Base-by-base conservation (phyloP, 2,888 invertebrate genomes). In the Lacanobia wlatinum region DNA sequence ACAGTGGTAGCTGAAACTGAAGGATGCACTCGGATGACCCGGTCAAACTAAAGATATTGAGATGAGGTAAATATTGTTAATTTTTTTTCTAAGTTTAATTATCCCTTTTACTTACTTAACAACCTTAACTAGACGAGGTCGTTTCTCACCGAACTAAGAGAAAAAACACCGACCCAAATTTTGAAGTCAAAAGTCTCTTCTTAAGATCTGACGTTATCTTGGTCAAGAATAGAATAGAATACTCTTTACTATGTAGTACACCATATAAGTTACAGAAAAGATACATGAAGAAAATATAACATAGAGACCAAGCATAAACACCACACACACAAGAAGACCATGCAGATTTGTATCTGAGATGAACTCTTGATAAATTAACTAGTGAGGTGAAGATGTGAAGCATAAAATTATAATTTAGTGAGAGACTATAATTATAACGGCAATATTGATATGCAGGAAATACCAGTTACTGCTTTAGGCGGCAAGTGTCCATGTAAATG, bases 21-120 rank as follows among this genome's bases (percentile, higher is more conserved):
- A n/a, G 62, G 58, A 66, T 78, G 78, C 76, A 78, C 0, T 43
- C 28, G 55, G 43, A 43, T 34, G 18, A 23, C 73, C 71, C 73
- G 52, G 73, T 46, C 9, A 21, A 59, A 48, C 52, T n/a, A 58
- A 59, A 78, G 34, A 12, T 3, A 2, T 52, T 23, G 4, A 14
- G 40, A 23, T 8, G n/a, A 7, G 52, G 18, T 38, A 14, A 14
- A 58, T 58, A 0, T 14, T 58, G 38, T 50, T n/a, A n/a, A n/a
- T 50, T 28, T 50, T 50, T 50, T 50, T n/a, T 50, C 10, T 50
- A 10, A 50, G 4, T 50, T 50, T 48, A 18, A 48, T 18, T 18
- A 18, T 8, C 48, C 1, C 18, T 48, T 48, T 40, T 34, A 6
- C 34, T 34, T 34, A 34, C 34, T 34, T 34, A 34, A 34, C 28